Percentiles rank a stretch among this genome's conserved stretches.
phyloP scores from a whole-genome alignment of 2,888 invertebrate species.

The Balanococcus diminutus region DNA sequence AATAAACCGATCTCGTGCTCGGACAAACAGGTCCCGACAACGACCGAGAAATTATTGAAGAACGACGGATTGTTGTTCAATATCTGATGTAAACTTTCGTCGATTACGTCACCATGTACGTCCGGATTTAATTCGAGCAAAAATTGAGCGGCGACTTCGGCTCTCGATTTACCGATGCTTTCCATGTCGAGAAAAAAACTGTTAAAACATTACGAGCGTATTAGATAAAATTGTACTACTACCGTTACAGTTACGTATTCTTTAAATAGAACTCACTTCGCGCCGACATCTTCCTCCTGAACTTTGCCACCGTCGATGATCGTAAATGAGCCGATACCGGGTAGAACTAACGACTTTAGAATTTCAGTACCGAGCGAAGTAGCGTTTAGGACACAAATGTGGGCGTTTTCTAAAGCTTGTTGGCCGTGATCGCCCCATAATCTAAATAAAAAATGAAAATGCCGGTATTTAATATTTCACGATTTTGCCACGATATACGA shows the following conservation, averaged over 20 bases:
- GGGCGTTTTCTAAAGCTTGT: constrained; percentile 81
- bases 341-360: constrained; percentile 91
- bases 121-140: constrained; percentile 90
- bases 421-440: constrained; percentile 99
- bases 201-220: constrained; percentile 39
- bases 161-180: constrained; percentile 82
- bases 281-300: constrained; percentile 89
- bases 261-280: constrained; percentile 70
- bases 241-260: neutral
- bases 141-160: constrained; percentile 79
- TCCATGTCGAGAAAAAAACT: constrained; percentile 89
- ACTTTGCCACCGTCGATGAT: constrained; percentile 89
- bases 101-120: constrained; percentile 89
- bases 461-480: too few relatives aligned
- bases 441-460: constrained; percentile 63
- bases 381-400: constrained; percentile 92
- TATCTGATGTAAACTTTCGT: constrained; percentile 84
- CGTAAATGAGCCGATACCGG: constrained; percentile 90
- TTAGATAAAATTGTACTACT: neutral
- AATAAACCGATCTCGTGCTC: constrained; percentile 73
- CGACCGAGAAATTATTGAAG: constrained; percentile 85
- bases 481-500: too few relatives aligned
- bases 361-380: constrained; percentile 93
- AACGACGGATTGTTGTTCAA: constrained; percentile 85
- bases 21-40: constrained; percentile 77